Conservation (phyloP, 2,888 invertebrate species). For the Physocephala rufipes region DNA sequence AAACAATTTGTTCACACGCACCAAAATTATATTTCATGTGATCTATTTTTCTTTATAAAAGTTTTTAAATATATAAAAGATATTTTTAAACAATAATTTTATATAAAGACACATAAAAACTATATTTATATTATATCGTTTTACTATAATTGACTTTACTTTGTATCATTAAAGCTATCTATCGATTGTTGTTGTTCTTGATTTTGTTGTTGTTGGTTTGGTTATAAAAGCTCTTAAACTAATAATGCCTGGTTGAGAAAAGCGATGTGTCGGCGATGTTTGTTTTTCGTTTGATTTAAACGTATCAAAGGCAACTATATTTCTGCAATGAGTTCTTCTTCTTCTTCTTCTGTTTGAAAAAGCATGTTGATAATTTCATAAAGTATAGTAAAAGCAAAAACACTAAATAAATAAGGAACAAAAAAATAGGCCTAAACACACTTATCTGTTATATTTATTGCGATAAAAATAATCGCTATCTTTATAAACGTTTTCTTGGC, state of each 20-base stretch:
- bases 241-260: too few species aligned
- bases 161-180: constrained; percentile 1
- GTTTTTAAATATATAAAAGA: not conserved
- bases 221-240: too few species aligned
- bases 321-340: too few species aligned
- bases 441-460: too few species aligned
- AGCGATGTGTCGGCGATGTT: too few species aligned
- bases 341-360: too few species aligned
- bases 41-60: not conserved
- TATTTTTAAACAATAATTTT: not conserved
- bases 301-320: too few species aligned
- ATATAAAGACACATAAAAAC: too few species aligned
- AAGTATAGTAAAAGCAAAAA: not conserved
- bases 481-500: constrained; percentile 26
- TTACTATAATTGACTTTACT: not conserved
- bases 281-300: too few species aligned
- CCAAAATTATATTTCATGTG: not conserved
- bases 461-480: constrained; percentile 20
- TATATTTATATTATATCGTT: not conserved
- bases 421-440: not conserved
- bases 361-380: too few species aligned
- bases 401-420: not conserved
- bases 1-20: not conserved
- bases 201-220: constrained; percentile 1
- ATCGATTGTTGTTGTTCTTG: constrained; percentile 12